These are phyloP conservation scores for Notiomystis cincta DNA, from an alignment of 2,113 vertebrate species.

Conservation along the genomic window DNA sequence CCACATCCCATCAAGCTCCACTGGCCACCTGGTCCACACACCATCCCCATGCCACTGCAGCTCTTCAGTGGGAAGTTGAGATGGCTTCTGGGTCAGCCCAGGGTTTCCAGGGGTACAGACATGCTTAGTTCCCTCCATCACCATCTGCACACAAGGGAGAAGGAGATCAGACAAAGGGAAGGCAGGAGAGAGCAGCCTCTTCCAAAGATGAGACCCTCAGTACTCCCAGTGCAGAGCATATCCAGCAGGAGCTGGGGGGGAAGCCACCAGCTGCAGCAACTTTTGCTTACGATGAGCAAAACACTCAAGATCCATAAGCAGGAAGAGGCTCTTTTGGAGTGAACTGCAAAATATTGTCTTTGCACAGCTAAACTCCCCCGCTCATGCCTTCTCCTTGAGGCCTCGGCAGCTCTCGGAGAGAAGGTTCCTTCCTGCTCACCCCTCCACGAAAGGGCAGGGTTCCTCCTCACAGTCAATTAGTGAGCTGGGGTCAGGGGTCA, in stretches of 20 bases:
- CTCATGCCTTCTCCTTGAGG: background rate
- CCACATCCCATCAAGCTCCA: conserved; percentile 62
- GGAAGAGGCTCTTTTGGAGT: background rate
- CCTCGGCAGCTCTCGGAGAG: background rate
- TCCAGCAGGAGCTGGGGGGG: background rate
- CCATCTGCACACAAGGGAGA: background rate
- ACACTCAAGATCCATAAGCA: background rate
- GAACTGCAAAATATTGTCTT: conserved; percentile 15
- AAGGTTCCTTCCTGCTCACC: conserved; percentile 2
- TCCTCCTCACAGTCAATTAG: conserved; percentile 22
- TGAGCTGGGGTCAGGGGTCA: background rate
- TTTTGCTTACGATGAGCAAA: background rate
- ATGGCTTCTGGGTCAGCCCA: background rate
- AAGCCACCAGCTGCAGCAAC: background rate
- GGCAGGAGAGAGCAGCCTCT: background rate
- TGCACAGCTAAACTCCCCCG: background rate
- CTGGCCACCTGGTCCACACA: conserved; percentile 38
- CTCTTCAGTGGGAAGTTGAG: accelerated
- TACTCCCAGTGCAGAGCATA: accelerated
- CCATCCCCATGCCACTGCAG: background rate
- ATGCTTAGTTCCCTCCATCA: background rate
- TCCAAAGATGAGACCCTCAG: background rate
- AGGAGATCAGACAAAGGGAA: background rate
- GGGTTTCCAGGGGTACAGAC: background rate
- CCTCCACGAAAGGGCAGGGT: background rate